These are phyloP conservation scores for Mormyrus proboscirostris DNA, from an alignment of 2,797 vertebrate species.

Conservation along the genomic window DNA sequence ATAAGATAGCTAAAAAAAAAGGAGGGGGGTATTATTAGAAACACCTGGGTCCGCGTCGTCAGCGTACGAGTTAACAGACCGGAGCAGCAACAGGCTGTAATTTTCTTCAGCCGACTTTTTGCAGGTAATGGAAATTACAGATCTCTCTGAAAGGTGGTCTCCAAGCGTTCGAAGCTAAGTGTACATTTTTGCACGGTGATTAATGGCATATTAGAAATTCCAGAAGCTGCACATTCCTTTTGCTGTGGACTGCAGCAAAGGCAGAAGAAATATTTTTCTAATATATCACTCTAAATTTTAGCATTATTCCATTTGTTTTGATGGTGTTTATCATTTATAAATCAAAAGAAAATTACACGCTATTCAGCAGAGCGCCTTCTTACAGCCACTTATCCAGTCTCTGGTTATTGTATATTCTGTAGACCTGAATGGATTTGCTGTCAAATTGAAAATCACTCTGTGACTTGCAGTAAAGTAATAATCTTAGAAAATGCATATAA, in stretches of 20 bases:
- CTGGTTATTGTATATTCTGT: not conserved
- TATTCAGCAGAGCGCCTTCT: not conserved
- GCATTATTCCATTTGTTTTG: not conserved
- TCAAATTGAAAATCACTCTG: not conserved
- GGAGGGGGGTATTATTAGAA: not conserved
- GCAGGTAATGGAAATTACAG: constrained; percentile 38
- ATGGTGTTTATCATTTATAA: not conserved
- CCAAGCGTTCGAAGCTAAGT: constrained; percentile 30
- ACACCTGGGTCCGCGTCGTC: constrained; percentile 34
- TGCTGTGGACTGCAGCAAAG: not conserved
- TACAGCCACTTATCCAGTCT: not conserved
- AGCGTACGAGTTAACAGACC: constrained; percentile 24
- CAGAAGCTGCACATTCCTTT: constrained; percentile 27
- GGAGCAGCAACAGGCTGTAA: constrained; percentile 26
- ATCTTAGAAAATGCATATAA: not conserved
- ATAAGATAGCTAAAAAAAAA: not conserved
- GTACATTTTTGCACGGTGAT: constrained; percentile 28
- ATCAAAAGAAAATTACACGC: not conserved
- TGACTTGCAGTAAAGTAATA: not conserved
- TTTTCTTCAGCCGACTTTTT: constrained; percentile 33
- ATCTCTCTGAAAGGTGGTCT: constrained; percentile 13
- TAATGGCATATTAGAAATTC: constrained; percentile 38
- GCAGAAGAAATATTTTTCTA: not conserved
- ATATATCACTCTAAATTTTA: not conserved
- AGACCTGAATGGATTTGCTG: not conserved